phyloP scores from a whole-genome alignment of 2,113 vertebrate genomes.

The Periophthalmus modestus region DNA sequence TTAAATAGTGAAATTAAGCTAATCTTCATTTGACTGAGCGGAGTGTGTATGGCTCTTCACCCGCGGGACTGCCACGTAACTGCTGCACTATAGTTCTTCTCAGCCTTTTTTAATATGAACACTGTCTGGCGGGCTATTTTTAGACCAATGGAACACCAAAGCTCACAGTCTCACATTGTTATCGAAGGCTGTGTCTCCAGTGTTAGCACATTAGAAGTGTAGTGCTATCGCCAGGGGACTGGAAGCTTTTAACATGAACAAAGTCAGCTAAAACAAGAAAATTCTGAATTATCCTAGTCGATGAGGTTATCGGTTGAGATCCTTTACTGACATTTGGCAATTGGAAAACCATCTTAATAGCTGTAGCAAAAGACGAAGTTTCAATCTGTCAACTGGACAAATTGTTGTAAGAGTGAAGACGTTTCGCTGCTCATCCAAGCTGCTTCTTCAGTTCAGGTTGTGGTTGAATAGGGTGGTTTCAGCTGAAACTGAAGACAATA shows the following conservation, averaged over 20 bases:
- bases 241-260: not conserved
- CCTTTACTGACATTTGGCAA: not conserved
- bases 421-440: no score
- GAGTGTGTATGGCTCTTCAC: slow-evolving; percentile 20
- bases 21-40: slow-evolving; percentile 38
- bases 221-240: slow-evolving; percentile 5
- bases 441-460: no score
- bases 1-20: slow-evolving; percentile 44
- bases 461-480: no score
- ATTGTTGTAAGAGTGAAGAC: no score
- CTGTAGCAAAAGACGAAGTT: no score
- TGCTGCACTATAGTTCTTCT: slow-evolving; percentile 8
- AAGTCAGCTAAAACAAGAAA: not conserved
- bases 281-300: no score
- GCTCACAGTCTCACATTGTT: slow-evolving; percentile 12
- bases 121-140: slow-evolving; percentile 33
- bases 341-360: not conserved
- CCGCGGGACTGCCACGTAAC: slow-evolving; percentile 24
- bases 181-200: slow-evolving; percentile 15
- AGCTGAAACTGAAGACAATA: no score
- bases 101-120: slow-evolving; percentile 20
- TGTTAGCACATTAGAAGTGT: not conserved
- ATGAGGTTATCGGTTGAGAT: not conserved
- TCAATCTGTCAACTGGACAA: no score
- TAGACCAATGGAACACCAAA: slow-evolving; percentile 28